These are phyloP conservation scores for Antennarius maculatus DNA, from an alignment of 2,797 vertebrate species.

Conservation along the genomic window DNA sequence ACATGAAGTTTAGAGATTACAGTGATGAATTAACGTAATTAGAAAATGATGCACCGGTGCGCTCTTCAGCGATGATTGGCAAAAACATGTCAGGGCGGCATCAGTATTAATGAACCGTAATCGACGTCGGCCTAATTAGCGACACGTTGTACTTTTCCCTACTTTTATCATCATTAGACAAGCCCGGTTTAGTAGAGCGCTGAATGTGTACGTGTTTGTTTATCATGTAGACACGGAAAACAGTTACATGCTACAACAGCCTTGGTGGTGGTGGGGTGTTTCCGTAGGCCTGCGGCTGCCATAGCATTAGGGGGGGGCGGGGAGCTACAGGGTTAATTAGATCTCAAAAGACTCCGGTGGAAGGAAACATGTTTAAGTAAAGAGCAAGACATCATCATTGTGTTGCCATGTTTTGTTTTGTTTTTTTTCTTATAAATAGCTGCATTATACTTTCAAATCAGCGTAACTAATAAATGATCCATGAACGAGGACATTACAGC, in stretches of 20 bases:
- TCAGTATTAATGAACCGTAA: conserved; percentile 74
- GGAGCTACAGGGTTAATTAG: conserved; percentile 58
- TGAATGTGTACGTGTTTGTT: conserved; percentile 72
- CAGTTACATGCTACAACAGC: conserved; percentile 74
- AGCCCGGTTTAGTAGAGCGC: conserved; percentile 60
- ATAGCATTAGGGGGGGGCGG: conserved; percentile 18
- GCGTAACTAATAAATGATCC: conserved; percentile 48
- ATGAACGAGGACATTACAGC: conserved; percentile 52
- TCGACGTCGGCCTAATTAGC: conserved; percentile 76
- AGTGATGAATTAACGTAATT: conserved; percentile 62
- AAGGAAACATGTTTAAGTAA: conserved; percentile 49
- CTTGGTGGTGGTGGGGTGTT: conserved; percentile 28
- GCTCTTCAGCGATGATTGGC: conserved; percentile 60
- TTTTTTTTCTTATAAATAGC: conserved; percentile 10
- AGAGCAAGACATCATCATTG: conserved; percentile 1
- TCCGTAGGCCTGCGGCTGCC: conserved; percentile 45
- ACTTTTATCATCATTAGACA: conserved; percentile 80
- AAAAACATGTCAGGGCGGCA: conserved; percentile 72
- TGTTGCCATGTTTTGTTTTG: not conserved
- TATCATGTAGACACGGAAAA: conserved; percentile 74
- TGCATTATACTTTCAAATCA: conserved; percentile 54
- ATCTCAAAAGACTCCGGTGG: conserved; percentile 58
- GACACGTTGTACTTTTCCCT: conserved; percentile 66
- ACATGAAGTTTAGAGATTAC: conserved; percentile 18
- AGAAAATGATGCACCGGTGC: conserved; percentile 55